Evolutionary conservation across 1,140 invertebrate species (phyloP).

Genomic region (Pseudomyrmex dendroicus): DNA sequence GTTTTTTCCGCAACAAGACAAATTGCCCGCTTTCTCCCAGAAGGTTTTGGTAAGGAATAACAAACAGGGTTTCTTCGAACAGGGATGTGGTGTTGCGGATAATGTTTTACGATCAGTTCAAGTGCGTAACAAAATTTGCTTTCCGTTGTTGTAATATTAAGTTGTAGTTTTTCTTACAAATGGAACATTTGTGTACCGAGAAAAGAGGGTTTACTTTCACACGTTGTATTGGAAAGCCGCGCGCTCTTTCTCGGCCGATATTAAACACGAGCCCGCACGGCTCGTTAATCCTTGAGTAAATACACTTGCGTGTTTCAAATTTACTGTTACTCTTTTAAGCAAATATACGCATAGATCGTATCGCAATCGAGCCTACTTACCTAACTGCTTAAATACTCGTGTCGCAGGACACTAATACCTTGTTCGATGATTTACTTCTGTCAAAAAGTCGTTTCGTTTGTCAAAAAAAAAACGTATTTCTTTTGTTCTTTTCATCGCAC

Average conservation of each 20-base stretch:
- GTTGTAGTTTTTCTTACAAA: not conserved
- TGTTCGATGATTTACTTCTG: not conserved
- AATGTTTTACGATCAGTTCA: not conserved
- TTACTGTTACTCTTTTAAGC: slow-evolving; percentile 20
- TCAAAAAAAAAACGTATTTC: too few relatives aligned
- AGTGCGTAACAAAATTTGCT: not conserved
- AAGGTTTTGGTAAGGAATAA: not conserved
- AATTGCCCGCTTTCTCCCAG: not conserved
- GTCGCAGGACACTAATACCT: slow-evolving; percentile 12
- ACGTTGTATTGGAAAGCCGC: not conserved
- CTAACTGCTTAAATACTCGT: slow-evolving; percentile 37
- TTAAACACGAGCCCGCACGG: not conserved
- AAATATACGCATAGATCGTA: slow-evolving; percentile 26
- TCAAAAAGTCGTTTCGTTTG: not conserved
- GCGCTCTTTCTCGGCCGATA: not conserved
- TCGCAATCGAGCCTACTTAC: slow-evolving; percentile 4
- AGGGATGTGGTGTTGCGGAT: not conserved
- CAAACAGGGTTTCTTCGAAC: not conserved
- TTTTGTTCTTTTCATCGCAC: not conserved
- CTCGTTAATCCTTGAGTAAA: not conserved
- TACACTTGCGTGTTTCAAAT: slow-evolving; percentile 34
- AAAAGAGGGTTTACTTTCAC: slow-evolving; percentile 25
- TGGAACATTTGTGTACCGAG: not conserved
- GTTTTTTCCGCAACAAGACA: not conserved
- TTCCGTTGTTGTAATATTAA: not conserved